Evolutionary conservation across 2,797 vertebrate genomes (phyloP).

Genomic region (Euphonia xanthogaster): DNA sequence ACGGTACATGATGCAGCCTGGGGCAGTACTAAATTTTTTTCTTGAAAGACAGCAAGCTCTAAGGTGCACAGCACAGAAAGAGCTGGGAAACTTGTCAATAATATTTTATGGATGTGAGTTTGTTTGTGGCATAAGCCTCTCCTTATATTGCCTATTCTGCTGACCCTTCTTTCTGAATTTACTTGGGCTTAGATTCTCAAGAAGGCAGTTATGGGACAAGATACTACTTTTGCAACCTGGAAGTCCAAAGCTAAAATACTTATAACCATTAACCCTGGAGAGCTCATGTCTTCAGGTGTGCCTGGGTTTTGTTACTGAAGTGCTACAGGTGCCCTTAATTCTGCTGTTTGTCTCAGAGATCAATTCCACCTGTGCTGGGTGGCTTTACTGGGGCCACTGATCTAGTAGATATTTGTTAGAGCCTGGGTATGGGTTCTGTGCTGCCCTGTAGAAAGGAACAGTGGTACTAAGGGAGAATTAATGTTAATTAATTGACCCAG

Average conservation of each 20-base stretch:
- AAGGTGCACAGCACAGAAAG: neutral
- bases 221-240: neutral
- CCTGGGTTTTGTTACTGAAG: neutral
- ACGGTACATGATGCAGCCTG: neutral
- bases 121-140: neutral
- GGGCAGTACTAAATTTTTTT: neutral
- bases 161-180: neutral
- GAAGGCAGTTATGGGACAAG: neutral
- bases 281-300: neutral
- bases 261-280: neutral
- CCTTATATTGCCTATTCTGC: neutral
- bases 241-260: neutral
- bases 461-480: rapidly evolving
- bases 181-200: neutral
- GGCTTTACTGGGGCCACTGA: rapidly evolving
- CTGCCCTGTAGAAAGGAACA: neutral
- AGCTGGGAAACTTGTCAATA: neutral
- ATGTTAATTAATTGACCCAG: rapidly evolving
- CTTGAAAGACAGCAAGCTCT: neutral
- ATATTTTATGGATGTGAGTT: neutral
- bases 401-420: neutral
- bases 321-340: neutral
- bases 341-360: neutral
- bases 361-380: neutral
- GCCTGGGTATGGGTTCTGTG: rapidly evolving